Conservation (phyloP, 2,113 vertebrate genomes). For the Etheostoma cragini region DNA sequence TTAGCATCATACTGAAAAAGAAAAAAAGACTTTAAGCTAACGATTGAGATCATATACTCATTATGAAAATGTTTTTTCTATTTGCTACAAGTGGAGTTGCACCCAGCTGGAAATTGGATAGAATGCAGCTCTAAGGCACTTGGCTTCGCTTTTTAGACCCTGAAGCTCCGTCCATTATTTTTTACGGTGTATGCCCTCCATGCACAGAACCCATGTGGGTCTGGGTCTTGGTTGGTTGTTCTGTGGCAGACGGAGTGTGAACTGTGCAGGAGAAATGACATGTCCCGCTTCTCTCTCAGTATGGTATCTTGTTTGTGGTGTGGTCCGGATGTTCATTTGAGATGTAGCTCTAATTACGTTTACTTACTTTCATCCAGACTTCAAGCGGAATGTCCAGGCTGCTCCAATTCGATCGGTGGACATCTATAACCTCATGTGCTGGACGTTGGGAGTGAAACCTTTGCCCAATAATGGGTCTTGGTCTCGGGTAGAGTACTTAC, state of each 20-base stretch:
- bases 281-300: neutral
- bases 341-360: neutral
- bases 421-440: slow-evolving; percentile 94
- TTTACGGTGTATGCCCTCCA: too few species aligned
- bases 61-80: too few species aligned
- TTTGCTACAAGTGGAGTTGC: too few species aligned
- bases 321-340: neutral
- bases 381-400: slow-evolving; percentile 87
- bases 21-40: too few species aligned
- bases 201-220: too few species aligned
- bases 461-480: slow-evolving; percentile 97
- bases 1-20: too few species aligned
- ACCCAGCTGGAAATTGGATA: too few species aligned
- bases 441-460: slow-evolving; percentile 84
- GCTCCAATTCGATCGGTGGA: slow-evolving; percentile 91
- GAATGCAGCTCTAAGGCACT: too few species aligned
- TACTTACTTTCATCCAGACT: slow-evolving; percentile 83
- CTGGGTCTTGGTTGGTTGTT: neutral
- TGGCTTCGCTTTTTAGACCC: too few species aligned
- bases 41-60: too few species aligned
- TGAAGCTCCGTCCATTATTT: too few species aligned
- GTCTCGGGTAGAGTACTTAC: slow-evolving; percentile 90
- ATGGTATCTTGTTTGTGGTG: neutral
- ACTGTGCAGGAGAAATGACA: neutral
- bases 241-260: neutral